Evolutionary conservation across 2,113 vertebrate species (phyloP), one percentile per base, ranked within the genome.

Genomic region (Hucho hucho): DNA sequence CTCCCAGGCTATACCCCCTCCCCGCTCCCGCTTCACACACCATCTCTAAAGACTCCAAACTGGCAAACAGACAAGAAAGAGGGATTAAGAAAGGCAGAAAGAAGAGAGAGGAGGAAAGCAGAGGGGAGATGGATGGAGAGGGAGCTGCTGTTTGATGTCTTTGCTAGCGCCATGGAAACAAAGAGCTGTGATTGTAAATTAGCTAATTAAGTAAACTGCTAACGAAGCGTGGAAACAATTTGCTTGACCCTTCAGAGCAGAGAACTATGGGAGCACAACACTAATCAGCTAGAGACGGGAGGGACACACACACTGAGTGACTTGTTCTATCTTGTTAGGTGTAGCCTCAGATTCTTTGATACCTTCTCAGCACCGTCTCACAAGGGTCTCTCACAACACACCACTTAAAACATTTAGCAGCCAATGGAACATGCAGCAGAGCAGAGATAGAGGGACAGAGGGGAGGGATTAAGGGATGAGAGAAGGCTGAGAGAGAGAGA

Each of bases 141-240:
- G 74, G 46, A 64, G 56, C 73, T 65, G 81, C 83, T 90, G 94
- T 89, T 93, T 95, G 93, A 96, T 95, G 93, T 95, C 92, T 95
- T 93, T 94, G 92, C 94, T 94, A 94, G 92, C 93, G 91, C 92
- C 86, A 84, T 1, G 77, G 93, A 94, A 93, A 95, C 93, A 94
- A 93, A 95, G 94, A 93, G 93, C 93, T 91, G 92, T 94, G 94
- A 94, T 93, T 94, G 94, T 92, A 93, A 93, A 95, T 94, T 92
- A 95, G 94, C 92, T 95, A 94, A 96, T 95, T 94, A 95, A 93
- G 92, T 93, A 94, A 93, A 93, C 92, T 90, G 93, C 93, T 95
- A 93, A 95, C 87, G 89, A 94, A 93, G 93, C 93, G 92, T 94
- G 93, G 93, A 95, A 94, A 94, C 92, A 95, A 95, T 95, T 94